Conservation (phyloP, 2,888 invertebrate genomes). For the Steinernema carpocapsae region DNA sequence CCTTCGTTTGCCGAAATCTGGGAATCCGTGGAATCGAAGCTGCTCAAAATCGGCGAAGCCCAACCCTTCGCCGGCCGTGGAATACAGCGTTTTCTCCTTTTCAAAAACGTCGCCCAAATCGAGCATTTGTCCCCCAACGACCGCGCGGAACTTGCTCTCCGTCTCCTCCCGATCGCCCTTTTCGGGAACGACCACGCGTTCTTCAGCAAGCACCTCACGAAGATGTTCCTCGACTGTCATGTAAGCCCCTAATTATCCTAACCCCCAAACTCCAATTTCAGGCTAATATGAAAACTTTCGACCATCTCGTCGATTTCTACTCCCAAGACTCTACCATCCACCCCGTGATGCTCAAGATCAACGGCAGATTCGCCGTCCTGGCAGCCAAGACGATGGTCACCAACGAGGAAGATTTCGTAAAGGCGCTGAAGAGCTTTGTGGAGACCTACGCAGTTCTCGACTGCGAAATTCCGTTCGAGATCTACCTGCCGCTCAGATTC, state of each 20-base stretch:
- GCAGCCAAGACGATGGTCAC: neutral
- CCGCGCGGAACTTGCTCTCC: constrained; percentile 4
- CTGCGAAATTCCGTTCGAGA: neutral
- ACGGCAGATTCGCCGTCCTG: neutral
- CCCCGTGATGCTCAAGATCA: neutral
- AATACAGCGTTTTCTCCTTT: neutral
- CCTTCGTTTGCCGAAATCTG: neutral
- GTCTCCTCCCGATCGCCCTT: constrained; percentile 8
- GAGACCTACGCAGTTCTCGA: neutral
- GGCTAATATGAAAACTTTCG: neutral
- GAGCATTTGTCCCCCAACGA: neutral
- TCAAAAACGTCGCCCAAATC: neutral
- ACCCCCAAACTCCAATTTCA: neutral
- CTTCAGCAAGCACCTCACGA: constrained; percentile 22
- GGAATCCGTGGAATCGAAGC: neutral
- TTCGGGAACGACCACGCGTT: constrained; percentile 17
- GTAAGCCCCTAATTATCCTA: neutral
- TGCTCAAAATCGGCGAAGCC: neutral
- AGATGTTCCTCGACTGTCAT: neutral
- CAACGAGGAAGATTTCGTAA: neutral
- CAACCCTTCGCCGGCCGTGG: neutral
- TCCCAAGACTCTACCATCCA: neutral
- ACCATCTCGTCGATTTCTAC: neutral
- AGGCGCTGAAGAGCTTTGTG: neutral
- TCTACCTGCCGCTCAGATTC: neutral